These are phyloP conservation scores for Hepsetus odoe DNA, from an alignment of 2,113 vertebrate species.

Conservation along the genomic window DNA sequence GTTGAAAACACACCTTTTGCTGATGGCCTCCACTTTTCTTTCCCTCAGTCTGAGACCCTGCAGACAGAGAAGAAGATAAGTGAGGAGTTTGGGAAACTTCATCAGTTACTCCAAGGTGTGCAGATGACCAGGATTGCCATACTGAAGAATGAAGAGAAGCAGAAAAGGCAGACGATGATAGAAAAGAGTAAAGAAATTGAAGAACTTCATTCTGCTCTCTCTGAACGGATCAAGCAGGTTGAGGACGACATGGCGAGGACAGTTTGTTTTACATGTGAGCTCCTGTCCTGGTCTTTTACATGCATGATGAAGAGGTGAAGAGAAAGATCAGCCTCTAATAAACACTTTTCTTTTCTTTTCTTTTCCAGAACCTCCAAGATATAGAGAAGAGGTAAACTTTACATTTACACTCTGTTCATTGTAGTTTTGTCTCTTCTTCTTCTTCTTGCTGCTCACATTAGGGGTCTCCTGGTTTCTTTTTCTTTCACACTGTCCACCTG, in stretches of 20 bases:
- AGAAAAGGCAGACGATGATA: background rate
- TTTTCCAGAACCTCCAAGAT: conserved; percentile 47
- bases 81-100: conserved; percentile 55
- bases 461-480: no score
- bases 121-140: conserved; percentile 35
- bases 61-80: conserved; percentile 52
- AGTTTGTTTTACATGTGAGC: conserved; percentile 11
- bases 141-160: conserved; percentile 41
- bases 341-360: background rate
- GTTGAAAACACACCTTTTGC: no score
- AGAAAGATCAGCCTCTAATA: background rate
- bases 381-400: conserved; percentile 46
- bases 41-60: conserved; percentile 41
- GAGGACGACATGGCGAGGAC: conserved; percentile 15
- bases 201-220: background rate
- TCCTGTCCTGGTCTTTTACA: background rate
- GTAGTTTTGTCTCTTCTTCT: background rate
- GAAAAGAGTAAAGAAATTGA: background rate
- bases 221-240: background rate
- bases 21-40: background rate
- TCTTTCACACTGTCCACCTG: no score
- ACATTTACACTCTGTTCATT: background rate
- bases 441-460: no score
- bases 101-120: conserved; percentile 49
- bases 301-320: background rate